Evolutionary conservation across 1,140 invertebrate species (phyloP).

Genomic region (Rhyacophila brunnea): DNA sequence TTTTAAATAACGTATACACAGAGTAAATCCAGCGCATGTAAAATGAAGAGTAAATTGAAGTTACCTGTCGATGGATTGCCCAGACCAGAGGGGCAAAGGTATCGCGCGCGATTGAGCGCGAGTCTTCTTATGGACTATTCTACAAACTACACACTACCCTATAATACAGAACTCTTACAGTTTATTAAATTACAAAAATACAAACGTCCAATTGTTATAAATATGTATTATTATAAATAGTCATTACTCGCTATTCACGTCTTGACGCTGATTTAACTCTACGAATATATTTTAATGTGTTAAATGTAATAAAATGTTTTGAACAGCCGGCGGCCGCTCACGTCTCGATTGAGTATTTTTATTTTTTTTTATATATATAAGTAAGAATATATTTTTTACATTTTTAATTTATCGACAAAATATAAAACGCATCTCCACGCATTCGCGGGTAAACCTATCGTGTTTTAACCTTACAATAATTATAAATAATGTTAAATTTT

Average conservation of each 20-base stretch:
- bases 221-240: slow-evolving; percentile 22
- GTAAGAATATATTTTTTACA: slow-evolving; percentile 24
- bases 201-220: slow-evolving; percentile 35
- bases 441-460: slow-evolving; percentile 16
- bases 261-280: slow-evolving; percentile 17
- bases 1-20: too few relatives aligned
- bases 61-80: too few relatives aligned
- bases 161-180: slow-evolving; percentile 29
- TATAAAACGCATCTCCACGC: slow-evolving; percentile 21
- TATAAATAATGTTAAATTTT: slow-evolving; percentile 21
- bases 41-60: too few relatives aligned
- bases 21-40: too few relatives aligned
- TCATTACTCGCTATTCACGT: slow-evolving; percentile 31
- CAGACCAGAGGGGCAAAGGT: background rate
- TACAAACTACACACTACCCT: slow-evolving; percentile 27
- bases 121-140: too few relatives aligned
- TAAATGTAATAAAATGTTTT: slow-evolving; percentile 10
- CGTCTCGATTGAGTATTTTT: slow-evolving; percentile 18
- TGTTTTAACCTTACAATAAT: slow-evolving; percentile 3
- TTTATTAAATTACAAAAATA: slow-evolving; percentile 37
- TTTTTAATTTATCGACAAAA: slow-evolving; percentile 20
- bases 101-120: slow-evolving; percentile 13
- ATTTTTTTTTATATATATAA: background rate
- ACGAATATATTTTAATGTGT: slow-evolving; percentile 26
- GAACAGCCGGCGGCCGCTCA: background rate